phyloP scores from a whole-genome alignment of 2,113 vertebrate species.

The Ginglymostoma cirratum region DNA sequence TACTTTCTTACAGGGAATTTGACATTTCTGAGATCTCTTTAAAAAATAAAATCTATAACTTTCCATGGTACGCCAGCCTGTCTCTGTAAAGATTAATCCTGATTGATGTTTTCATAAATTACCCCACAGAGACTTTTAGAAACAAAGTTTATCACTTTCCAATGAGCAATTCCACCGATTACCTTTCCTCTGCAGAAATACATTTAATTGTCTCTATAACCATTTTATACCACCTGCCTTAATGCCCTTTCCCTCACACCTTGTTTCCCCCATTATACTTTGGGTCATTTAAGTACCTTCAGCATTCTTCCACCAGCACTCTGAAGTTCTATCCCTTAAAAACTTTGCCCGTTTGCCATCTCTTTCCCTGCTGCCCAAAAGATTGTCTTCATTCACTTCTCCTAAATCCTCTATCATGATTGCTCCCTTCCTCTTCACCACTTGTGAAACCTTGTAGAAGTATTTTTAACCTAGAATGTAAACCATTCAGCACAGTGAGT shows the following conservation, averaged over 20 bases:
- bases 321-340: background rate
- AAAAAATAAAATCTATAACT: background rate
- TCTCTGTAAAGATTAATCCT: background rate
- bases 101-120: background rate
- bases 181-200: background rate
- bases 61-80: background rate
- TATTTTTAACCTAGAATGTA: constrained; percentile 1
- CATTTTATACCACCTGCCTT: background rate
- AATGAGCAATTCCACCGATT: background rate
- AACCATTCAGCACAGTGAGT: background rate
- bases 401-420: background rate
- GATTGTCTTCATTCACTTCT: background rate
- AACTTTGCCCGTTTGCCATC: background rate
- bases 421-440: background rate
- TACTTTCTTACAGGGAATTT: background rate
- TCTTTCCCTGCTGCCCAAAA: background rate
- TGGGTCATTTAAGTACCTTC: background rate
- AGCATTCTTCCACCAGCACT: background rate
- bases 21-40: background rate
- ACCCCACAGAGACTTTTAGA: background rate
- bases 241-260: background rate
- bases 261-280: background rate
- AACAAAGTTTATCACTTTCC: background rate
- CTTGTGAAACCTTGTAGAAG: background rate
- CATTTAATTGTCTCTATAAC: background rate